Evolutionary conservation across 2,888 invertebrate genomes (phyloP), one percentile per base, ranked within the genome.

Genomic region (Polyommatus icarus): DNA sequence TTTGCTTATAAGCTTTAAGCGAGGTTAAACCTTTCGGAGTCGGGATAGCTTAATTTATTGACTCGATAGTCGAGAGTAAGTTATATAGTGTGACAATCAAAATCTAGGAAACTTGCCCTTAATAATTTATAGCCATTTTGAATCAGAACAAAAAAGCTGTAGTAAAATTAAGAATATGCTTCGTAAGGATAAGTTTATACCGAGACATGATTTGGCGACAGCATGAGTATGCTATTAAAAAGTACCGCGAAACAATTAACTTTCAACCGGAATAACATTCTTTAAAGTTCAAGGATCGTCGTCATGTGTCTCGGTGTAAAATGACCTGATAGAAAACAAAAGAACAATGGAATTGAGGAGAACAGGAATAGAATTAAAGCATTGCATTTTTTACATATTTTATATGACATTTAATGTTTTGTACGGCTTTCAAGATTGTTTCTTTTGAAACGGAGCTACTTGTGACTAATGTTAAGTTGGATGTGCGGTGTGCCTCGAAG

Each of bases 291-390:
- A 40, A 40, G 40, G 40, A 40, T 46, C 50, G 50, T 50, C 50
- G 18, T 54, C 18, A 12, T 54, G 50, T 15, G 50, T 54, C 54
- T 18, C 54, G 15, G 54, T 54, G 54, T 54, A 15, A 54, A 54
- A 5, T 54, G 18, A 54, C 18, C 18, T 18, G 15, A 54, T 54
- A 54, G 18, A 54, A 67, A 67, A 32, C 67, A 67, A 67, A 29
- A 67, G 29, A 67, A 67, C 29, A 29, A 67, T 67, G 32, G 67
- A 67, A 67, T 67, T 67, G 67, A 67, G 24, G 10, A 29, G 67
- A 67, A 0, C 67, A 67, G 67, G 67, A 29, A 29, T 29, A 67
- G 3, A 15, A 29, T 29, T 2, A 67, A 32, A 15, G 29, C 12
- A 67, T 12, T 29, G 29, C 15, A 32, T 29, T 29, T 67, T 29